Evolutionary conservation across 2,888 invertebrate species (phyloP), one percentile per base, ranked within the genome.

Genomic region (Agrochola circellaris): DNA sequence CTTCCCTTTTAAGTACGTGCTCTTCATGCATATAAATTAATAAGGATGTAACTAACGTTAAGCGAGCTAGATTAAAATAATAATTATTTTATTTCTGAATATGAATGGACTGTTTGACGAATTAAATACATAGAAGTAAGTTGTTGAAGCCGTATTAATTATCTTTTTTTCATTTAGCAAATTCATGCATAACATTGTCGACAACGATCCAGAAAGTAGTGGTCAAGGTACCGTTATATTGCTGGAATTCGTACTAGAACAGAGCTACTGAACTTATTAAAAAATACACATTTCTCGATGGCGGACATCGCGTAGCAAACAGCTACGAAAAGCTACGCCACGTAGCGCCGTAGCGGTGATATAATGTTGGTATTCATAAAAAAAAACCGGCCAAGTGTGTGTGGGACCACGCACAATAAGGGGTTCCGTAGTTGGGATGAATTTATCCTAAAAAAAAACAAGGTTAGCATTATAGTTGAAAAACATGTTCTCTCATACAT

Each of bases 21-120:
- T 69, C n/a, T 69, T 71, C 26, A 13, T 74, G 78, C 74, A 82
- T 72, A 58, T 30, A 56, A 70, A 69, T 64, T 60, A 73, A 74
- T 72, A 20, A 74, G 60, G 38, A 58, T 61, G 48, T 61, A 13
- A 45, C 23, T 0, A 26, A 68, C 8, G 20, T 51, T 71, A 42
- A 66, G 20, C 15, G 48, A 77, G 54, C 4, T 8, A 17, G 5
- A 9, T 42, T 73, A 13, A 17, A 45, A 23, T 42, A 30, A 9
- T n/a, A 7, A 51, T 30, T 20, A n/a, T 23, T 77, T 48, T 38
- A 8, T 42, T 42, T 42, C 42, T 42, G 42, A 38, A 42, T 42
- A 11, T 9, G 42, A 11, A 42, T 42, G 1, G 42, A 42, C 42
- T 42, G 42, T 42, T 42, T 42, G 1, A 42, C 0, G 42, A 42